Conservation (phyloP, 2,888 invertebrate species). For the Schizaphis graminum region DNA sequence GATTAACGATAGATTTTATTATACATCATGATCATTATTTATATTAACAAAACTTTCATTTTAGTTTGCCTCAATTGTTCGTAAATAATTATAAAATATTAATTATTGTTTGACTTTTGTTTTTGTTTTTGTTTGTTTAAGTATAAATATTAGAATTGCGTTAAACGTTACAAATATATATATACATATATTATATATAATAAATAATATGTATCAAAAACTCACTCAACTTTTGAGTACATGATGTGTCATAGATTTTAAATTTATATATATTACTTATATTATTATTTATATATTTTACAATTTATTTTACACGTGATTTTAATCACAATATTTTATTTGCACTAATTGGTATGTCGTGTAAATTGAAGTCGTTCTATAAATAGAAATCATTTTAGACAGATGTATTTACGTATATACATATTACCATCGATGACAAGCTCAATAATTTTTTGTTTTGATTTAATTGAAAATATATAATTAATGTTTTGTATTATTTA, state of each 20-base stretch:
- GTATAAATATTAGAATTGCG: neutral
- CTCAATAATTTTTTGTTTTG: no score
- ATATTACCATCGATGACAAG: no score
- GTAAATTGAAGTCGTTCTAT: neutral
- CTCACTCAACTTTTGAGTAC: neutral
- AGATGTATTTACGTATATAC: no score
- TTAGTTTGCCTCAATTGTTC: neutral
- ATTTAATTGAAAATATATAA: neutral
- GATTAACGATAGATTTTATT: neutral
- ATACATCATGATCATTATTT: neutral
- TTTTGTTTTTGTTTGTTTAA: neutral
- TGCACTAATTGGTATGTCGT: neutral
- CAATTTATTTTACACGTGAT: neutral
- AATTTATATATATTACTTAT: no score
- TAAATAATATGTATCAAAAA: neutral
- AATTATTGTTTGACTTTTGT: neutral
- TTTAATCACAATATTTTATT: neutral
- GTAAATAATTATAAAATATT: neutral
- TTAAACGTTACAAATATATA: neutral
- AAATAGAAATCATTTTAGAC: no score
- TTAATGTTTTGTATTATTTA: neutral
- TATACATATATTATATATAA: no score
- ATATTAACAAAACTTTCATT: neutral
- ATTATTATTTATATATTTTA: no score
- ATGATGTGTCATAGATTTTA: neutral